These are phyloP conservation scores for Capreolus pygargus DNA, from an alignment of 2,113 vertebrate species.

Conservation along the genomic window DNA sequence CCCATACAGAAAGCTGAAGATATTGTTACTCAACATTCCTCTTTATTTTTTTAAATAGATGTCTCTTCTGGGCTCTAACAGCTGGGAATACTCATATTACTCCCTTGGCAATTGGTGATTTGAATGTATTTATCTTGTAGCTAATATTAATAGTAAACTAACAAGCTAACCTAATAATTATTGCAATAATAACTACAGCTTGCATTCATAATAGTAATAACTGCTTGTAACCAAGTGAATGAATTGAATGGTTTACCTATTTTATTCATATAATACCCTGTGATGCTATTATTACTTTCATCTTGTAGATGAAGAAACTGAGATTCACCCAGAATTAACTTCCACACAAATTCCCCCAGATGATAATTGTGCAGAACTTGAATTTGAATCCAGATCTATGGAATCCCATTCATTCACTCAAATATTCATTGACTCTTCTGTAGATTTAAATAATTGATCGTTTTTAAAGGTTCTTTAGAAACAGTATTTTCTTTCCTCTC, in stretches of 20 bases:
- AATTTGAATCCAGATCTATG: background rate
- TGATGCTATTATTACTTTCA: background rate
- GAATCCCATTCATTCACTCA: background rate
- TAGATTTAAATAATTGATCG: background rate
- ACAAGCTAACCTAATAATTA: background rate
- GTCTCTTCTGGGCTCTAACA: background rate
- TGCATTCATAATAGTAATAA: conserved; percentile 21
- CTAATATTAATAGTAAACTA: conserved; percentile 30
- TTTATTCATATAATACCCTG: background rate
- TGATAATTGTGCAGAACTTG: background rate
- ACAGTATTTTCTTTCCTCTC: background rate
- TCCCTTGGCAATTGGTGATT: background rate
- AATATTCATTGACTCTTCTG: background rate
- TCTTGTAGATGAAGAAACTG: background rate
- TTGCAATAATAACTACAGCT: background rate
- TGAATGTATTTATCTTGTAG: conserved; percentile 42
- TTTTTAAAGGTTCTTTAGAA: conserved; percentile 1
- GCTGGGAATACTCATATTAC: conserved; percentile 7
- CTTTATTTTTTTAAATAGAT: background rate
- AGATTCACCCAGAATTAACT: background rate
- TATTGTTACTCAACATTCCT: background rate
- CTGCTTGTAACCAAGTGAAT: background rate
- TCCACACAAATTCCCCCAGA: background rate
- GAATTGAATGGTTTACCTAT: background rate
- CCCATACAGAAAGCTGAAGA: background rate